Conservation (phyloP, 2,113 vertebrate genomes). For the Heterotis niloticus region DNA sequence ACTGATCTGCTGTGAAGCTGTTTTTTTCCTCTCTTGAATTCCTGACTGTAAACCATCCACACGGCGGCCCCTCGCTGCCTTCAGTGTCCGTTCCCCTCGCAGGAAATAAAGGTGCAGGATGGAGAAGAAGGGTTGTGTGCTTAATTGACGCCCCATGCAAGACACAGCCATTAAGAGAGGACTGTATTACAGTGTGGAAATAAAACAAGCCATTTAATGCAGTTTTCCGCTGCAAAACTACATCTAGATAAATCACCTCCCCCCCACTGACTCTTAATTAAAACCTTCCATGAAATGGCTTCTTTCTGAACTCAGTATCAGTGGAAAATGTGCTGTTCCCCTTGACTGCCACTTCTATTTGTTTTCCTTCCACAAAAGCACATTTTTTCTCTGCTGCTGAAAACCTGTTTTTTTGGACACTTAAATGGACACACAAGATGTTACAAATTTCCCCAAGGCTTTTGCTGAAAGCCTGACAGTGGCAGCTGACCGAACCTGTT, state of each 20-base stretch:
- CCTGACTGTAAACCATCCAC: too few relatives aligned
- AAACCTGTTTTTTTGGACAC: not conserved
- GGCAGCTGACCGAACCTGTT: not conserved
- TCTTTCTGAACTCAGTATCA: conserved; percentile 11
- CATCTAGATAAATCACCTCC: not conserved
- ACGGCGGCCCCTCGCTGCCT: too few relatives aligned
- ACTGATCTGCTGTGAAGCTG: too few relatives aligned
- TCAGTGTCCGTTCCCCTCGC: too few relatives aligned
- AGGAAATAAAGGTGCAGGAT: too few relatives aligned
- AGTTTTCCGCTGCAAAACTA: conserved; percentile 17
- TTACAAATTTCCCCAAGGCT: too few relatives aligned
- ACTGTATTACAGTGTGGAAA: conserved; percentile 1
- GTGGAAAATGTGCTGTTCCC: conserved; percentile 20
- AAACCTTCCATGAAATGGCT: not conserved
- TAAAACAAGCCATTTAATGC: not conserved
- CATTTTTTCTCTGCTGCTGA: not conserved
- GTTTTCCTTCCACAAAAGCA: not conserved
- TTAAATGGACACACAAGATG: too few relatives aligned
- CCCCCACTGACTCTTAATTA: not conserved
- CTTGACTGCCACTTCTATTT: too few relatives aligned
- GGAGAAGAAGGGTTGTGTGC: not conserved
- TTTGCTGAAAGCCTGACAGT: too few relatives aligned
- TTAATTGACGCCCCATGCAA: conserved; percentile 20
- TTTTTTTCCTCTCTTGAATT: too few relatives aligned
- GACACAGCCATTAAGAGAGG: not conserved